A percentile compares a stretch with the other conserved stretches of the same genome.
Conservation (phyloP, 1,140 invertebrate species). For the Arctopsyche grandis region DNA sequence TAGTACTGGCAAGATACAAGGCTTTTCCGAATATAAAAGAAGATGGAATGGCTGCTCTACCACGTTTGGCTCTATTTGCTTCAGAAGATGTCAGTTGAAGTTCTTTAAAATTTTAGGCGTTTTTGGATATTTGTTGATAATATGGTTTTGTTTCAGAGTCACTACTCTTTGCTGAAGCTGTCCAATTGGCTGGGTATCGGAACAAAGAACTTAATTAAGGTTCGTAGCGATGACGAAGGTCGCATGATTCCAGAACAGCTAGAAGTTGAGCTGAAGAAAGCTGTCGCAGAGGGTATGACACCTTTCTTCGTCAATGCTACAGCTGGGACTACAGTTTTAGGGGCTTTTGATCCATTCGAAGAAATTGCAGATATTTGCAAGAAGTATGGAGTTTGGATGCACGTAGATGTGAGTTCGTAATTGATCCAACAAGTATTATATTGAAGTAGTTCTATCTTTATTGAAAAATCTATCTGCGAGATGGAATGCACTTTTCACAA, state of each 20-base stretch:
- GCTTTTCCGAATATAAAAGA: slow-evolving; percentile 79
- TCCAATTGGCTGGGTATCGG: slow-evolving; percentile 86
- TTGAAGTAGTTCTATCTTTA: slow-evolving; percentile 2
- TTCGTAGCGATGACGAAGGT: slow-evolving; percentile 75
- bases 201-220: slow-evolving; percentile 75
- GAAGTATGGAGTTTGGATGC: slow-evolving; percentile 80
- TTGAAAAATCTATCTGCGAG: background rate
- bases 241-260: slow-evolving; percentile 73
- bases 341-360: slow-evolving; percentile 84
- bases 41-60: slow-evolving; percentile 70
- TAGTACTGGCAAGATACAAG: slow-evolving; percentile 81
- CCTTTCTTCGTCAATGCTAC: slow-evolving; percentile 81
- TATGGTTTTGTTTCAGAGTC: slow-evolving; percentile 67
- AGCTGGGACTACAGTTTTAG: slow-evolving; percentile 81
- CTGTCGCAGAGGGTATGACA: slow-evolving; percentile 61
- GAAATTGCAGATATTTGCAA: slow-evolving; percentile 76
- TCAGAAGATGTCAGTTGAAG: slow-evolving; percentile 76
- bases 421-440: too few species aligned
- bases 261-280: slow-evolving; percentile 65
- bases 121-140: background rate
- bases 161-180: slow-evolving; percentile 88
- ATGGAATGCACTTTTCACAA: too few species aligned
- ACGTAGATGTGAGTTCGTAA: slow-evolving; percentile 84
- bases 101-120: slow-evolving; percentile 46
- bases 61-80: slow-evolving; percentile 74